Percentiles rank a stretch among this genome's conserved stretches.
Conservation (phyloP, 2,113 vertebrate genomes). For the Myrmecobius fasciatus region DNA sequence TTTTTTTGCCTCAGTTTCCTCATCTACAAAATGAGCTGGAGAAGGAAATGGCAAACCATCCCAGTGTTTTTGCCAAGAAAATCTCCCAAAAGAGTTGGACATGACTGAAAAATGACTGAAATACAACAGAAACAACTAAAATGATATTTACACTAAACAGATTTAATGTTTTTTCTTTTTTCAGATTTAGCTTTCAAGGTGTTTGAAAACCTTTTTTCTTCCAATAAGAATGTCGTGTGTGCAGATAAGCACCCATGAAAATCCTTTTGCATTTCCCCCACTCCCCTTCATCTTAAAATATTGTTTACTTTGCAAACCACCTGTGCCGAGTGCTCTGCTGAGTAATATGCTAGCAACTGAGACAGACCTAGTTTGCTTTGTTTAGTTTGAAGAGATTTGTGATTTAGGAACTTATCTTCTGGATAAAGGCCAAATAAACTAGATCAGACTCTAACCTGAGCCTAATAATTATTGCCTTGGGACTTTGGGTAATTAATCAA, state of each 20-base stretch:
- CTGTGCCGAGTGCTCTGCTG: neutral
- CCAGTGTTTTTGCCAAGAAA: too few relatives aligned
- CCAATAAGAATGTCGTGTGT: neutral
- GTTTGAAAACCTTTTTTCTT: neutral
- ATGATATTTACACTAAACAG: neutral
- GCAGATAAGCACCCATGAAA: neutral
- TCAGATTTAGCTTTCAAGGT: neutral
- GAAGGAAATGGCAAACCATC: too few relatives aligned
- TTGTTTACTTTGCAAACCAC: neutral
- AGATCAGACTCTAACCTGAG: neutral
- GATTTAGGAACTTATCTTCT: neutral
- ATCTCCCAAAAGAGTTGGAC: too few relatives aligned
- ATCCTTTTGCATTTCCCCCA: neutral
- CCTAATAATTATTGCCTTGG: constrained; percentile 53
- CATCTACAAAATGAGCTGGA: too few relatives aligned
- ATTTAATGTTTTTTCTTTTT: neutral
- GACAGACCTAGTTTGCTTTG: neutral
- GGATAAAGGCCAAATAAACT: neutral
- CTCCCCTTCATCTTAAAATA: neutral
- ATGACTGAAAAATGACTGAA: too few relatives aligned
- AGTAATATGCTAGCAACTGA: neutral
- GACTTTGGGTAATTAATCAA: constrained; percentile 1
- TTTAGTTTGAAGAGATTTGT: neutral
- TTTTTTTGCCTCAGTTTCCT: too few relatives aligned
- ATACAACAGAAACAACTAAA: neutral